Base-by-base conservation (phyloP, 1,140 invertebrate genomes). In the Dendroctonus valens region DNA sequence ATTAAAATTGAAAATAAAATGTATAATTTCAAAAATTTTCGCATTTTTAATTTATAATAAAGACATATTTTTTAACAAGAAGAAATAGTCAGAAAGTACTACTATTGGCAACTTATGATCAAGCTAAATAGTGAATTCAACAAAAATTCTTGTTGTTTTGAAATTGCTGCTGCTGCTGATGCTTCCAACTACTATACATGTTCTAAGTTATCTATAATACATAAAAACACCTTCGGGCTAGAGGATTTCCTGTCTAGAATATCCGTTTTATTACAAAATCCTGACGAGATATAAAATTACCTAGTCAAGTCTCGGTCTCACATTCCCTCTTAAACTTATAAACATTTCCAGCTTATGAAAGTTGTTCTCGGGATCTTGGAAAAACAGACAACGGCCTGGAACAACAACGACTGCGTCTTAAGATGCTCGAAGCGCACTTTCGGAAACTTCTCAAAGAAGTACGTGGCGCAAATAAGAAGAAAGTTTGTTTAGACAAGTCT, bases 321-420 rank as follows among this genome's bases (percentile, higher is more conserved):
- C 7, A 50, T 14, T 63, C 39, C 37, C 40, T 41, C 60, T 63
- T 63, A 61, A 61, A 61, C 59, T 61, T 61, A 61, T 61, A 61
- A 61, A 61, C 59, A 63, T 63, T 63, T 53, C 50, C 50, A 63
- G 50, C 60, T 54, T 54, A 63, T 54, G 60, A 63, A 63, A 63
- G 59, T 61, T 61, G 59, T 61, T 61, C 48, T 37, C 48, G 38
- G 38, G 39, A 50, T 14, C 59, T 61, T 40, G 37, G 14, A 50
- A 61, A 61, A 61, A 61, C 49, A 61, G 12, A 61, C 59, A 41
- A 61, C 38, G 59, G 59, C 59, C 59, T 61, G 44, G 59, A 61
- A 61, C 59, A 61, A 61, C 59, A 61, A 50, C 59, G 48, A 51
- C 37, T 38, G 48, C 49, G 49, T 40, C 49, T 61, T 61, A 51